Conservation (phyloP, 1,140 invertebrate genomes). For the Bombus sylvicola region DNA sequence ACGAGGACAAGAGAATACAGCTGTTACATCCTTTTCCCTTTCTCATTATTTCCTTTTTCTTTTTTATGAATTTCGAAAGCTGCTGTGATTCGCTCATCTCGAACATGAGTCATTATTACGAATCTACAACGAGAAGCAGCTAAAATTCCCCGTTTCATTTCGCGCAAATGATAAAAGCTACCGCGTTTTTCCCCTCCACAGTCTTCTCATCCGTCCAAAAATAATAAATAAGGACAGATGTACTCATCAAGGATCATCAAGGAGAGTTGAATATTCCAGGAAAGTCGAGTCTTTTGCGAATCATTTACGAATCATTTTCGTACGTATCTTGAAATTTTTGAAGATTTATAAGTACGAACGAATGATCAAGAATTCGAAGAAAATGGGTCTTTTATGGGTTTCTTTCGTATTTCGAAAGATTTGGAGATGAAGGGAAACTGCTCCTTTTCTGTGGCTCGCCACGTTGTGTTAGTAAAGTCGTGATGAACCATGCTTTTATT, state of each 20-base stretch:
- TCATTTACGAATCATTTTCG: too few species aligned
- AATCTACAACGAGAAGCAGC: too few species aligned
- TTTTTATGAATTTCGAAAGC: constrained; percentile 16
- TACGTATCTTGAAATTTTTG: not conserved
- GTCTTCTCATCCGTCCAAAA: too few species aligned
- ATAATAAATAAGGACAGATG: too few species aligned
- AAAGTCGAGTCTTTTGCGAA: too few species aligned
- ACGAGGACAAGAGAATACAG: not conserved
- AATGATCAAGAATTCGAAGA: not conserved
- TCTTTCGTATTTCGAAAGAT: not conserved
- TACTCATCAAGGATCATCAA: too few species aligned
- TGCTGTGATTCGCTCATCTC: not conserved
- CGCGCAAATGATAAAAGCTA: too few species aligned
- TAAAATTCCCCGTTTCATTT: too few species aligned
- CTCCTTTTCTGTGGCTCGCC: not conserved
- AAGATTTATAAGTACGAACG: not conserved
- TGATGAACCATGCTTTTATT: constrained; percentile 45
- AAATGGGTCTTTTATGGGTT: not conserved
- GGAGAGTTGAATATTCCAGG: too few species aligned
- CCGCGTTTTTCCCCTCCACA: too few species aligned
- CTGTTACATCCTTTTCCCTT: not conserved
- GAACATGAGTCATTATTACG: not conserved
- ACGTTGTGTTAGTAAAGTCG: constrained; percentile 21
- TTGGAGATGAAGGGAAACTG: not conserved
- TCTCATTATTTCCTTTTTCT: too few species aligned